Evolutionary conservation across 2,113 vertebrate genomes (phyloP).

Genomic region (Plotosus lineatus): DNA sequence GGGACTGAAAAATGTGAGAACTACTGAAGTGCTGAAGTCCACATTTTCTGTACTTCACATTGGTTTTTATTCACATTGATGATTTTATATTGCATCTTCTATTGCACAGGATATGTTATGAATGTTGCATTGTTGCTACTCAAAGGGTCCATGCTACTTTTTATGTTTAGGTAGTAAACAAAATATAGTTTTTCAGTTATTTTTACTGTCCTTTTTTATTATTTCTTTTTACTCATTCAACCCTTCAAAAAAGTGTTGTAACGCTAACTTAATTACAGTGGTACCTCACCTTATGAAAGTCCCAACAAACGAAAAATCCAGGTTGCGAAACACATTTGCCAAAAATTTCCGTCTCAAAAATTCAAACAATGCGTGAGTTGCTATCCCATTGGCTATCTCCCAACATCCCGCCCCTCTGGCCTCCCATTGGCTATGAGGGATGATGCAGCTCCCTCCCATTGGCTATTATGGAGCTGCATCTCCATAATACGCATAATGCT

Average conservation of each 20-base stretch:
- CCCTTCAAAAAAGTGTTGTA: not conserved
- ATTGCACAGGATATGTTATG: no score
- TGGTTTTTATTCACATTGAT: not conserved
- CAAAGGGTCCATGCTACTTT: constrained; percentile 2
- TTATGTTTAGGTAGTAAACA: not conserved
- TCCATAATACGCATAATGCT: no score
- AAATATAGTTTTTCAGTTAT: not conserved
- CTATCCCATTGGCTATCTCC: no score
- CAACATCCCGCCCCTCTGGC: no score
- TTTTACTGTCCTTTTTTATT: not conserved
- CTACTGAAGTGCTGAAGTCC: not conserved
- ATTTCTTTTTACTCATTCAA: not conserved
- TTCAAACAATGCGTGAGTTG: no score
- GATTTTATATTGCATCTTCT: not conserved
- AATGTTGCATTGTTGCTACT: constrained; percentile 15
- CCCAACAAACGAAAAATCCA: no score
- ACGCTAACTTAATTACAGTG: constrained; percentile 13
- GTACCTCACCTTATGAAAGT: no score
- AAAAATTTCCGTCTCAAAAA: no score
- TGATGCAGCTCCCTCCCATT: no score
- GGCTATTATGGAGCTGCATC: no score
- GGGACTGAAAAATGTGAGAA: not conserved
- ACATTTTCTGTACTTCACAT: not conserved
- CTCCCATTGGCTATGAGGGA: no score
- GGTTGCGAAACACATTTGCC: no score